Evolutionary conservation across 2,888 invertebrate species (phyloP).

Genomic region (Diogma glabrata): DNA sequence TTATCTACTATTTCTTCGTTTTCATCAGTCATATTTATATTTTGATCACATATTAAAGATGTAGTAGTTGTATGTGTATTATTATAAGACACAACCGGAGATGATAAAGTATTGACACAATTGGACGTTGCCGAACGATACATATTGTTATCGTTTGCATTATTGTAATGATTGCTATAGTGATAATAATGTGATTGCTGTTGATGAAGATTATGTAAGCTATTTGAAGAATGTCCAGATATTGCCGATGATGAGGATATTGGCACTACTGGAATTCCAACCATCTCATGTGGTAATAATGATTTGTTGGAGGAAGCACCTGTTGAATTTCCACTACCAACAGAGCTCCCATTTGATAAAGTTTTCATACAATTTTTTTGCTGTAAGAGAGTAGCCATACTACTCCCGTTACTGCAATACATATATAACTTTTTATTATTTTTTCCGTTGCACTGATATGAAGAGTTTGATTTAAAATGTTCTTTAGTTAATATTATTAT

Average conservation of each 20-base stretch:
- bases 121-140: background rate
- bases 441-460: background rate
- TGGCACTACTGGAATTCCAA: conserved; percentile 26
- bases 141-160: conserved; percentile 6
- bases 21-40: conserved; percentile 3
- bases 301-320: conserved; percentile 18
- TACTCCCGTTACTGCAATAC: conserved; percentile 29
- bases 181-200: conserved; percentile 10
- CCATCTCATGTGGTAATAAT: conserved; percentile 34
- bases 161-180: conserved; percentile 2
- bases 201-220: conserved; percentile 1
- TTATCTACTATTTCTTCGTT: conserved; percentile 2
- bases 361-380: conserved; percentile 74
- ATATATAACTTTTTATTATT: conserved; percentile 18
- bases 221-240: conserved; percentile 2
- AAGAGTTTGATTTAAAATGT: too few species aligned
- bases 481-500: too few species aligned
- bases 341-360: conserved; percentile 48
- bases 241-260: background rate
- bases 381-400: conserved; percentile 72
- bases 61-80: conserved; percentile 2
- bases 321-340: conserved; percentile 15
- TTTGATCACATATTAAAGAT: conserved; percentile 4
- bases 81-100: conserved; percentile 1
- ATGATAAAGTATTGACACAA: conserved; percentile 6